These are phyloP conservation scores for Amblyjoppa fuscipennis DNA, from an alignment of 2,888 invertebrate species.

Conservation along the genomic window DNA sequence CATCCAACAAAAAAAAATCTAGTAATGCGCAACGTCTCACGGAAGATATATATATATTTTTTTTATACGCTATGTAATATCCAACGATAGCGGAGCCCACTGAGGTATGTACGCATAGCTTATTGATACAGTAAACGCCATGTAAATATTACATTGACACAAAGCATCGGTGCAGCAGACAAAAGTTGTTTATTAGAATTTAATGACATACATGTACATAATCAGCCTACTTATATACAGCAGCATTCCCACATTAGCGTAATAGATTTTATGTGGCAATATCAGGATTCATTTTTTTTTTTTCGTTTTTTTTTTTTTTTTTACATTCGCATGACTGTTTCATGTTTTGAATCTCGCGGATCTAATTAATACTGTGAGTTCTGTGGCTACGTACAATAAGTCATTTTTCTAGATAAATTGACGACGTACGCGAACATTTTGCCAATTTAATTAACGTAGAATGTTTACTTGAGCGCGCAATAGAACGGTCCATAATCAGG, in stretches of 20 bases:
- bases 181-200: slow-evolving; percentile 79
- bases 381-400: slow-evolving; percentile 1
- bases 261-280: slow-evolving; percentile 40
- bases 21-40: background rate
- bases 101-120: slow-evolving; percentile 47
- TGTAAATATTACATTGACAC: slow-evolving; percentile 72
- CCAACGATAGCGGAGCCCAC: slow-evolving; percentile 39
- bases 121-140: slow-evolving; percentile 67
- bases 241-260: slow-evolving; percentile 77
- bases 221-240: slow-evolving; percentile 75
- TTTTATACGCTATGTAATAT: slow-evolving; percentile 25
- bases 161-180: slow-evolving; percentile 73
- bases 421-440: slow-evolving; percentile 16
- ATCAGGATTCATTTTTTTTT: slow-evolving; percentile 31
- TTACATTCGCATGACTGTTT: slow-evolving; percentile 9
- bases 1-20: slow-evolving; percentile 39
- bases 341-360: slow-evolving; percentile 5
- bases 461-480: slow-evolving; percentile 38
- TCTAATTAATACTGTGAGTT: slow-evolving; percentile 7
- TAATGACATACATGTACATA: slow-evolving; percentile 81
- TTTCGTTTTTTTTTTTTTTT: slow-evolving; percentile 11
- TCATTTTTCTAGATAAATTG: background rate
- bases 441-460: slow-evolving; percentile 5
- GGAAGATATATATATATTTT: slow-evolving; percentile 26
- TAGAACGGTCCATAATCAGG: slow-evolving; percentile 32